Evolutionary conservation across 2,113 vertebrate genomes (phyloP), one percentile per base, ranked within the genome.

Genomic region (Percina caprodes): DNA sequence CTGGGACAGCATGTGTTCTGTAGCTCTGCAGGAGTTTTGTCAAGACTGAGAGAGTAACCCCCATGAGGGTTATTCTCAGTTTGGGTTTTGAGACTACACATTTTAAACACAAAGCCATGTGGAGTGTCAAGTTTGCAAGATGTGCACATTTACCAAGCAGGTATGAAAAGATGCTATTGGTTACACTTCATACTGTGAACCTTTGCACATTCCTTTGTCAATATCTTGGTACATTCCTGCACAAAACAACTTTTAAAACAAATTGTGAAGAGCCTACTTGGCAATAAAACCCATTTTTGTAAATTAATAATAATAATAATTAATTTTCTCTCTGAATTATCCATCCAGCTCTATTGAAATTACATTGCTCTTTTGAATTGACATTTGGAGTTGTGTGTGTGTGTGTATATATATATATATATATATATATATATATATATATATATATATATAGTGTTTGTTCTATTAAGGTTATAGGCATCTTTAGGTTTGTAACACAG

Each of bases 1-100:
- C 46, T 16, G 8, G n/a, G 35, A 45, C 33, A n/a, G 45, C 18
- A 56, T 24, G 55, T 60, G 14, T 46, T 58, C 68, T 19, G 67
- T 45, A 26, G 59, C 59, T 74, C 71, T 56, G 52, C 49, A 23
- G 21, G 24, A 35, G 49, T 63, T 54, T 21, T 71, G 39, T 39
- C 16, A 19, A 49, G 16, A 24, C 66, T n/a, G 75, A 69, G 26
- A 42, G 42, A 35, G 54, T 21, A 51, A 23, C 23, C 3, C 10
- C 42, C 60, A 63, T 42, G 19, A 23, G 12, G 61, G 61, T 63
- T 42, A 6, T 23, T 42, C 58, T 60, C 30, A 35, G 18, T 12
- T 26, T 26, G 24, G 23, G 55, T 6, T 24, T 58, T 24, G 19
- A 58, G 55, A 26, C 55, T 16, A 14, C 13, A 58, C 6, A 26